Conservation (phyloP, 2,113 vertebrate genomes). For the Pangasianodon gigas region DNA sequence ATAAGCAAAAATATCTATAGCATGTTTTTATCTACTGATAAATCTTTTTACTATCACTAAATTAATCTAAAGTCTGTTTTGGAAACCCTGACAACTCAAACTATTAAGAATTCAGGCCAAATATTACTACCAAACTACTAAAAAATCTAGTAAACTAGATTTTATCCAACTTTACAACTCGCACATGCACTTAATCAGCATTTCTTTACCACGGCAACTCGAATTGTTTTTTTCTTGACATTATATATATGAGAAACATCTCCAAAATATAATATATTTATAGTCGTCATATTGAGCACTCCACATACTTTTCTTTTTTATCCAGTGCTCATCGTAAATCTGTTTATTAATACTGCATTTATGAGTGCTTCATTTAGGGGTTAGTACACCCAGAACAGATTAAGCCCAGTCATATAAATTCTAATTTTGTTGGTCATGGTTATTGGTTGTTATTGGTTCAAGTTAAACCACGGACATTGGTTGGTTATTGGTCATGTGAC, state of each 20-base stretch:
- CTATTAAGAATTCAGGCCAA: neutral
- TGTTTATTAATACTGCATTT: too few relatives aligned
- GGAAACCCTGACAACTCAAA: neutral
- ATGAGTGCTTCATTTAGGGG: neutral
- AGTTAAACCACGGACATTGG: too few relatives aligned
- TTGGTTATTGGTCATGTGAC: neutral
- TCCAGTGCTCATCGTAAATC: too few relatives aligned
- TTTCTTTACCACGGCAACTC: too few relatives aligned
- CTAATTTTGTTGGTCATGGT: neutral
- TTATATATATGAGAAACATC: too few relatives aligned
- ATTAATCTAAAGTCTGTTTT: neutral
- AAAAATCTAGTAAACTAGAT: neutral
- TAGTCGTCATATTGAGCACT: neutral
- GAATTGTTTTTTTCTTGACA: too few relatives aligned
- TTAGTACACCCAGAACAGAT: neutral
- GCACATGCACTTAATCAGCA: too few relatives aligned
- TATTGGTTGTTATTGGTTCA: too few relatives aligned
- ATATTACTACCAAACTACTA: neutral
- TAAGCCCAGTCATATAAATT: neutral
- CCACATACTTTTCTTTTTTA: neutral
- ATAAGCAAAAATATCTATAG: neutral
- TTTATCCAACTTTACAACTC: neutral
- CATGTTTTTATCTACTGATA: neutral
- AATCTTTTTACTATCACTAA: neutral
- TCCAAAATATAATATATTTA: too few relatives aligned